Evolutionary conservation across 1,140 invertebrate genomes (phyloP), one percentile per base, ranked within the genome.

Genomic region (Drosophila biarmipes): DNA sequence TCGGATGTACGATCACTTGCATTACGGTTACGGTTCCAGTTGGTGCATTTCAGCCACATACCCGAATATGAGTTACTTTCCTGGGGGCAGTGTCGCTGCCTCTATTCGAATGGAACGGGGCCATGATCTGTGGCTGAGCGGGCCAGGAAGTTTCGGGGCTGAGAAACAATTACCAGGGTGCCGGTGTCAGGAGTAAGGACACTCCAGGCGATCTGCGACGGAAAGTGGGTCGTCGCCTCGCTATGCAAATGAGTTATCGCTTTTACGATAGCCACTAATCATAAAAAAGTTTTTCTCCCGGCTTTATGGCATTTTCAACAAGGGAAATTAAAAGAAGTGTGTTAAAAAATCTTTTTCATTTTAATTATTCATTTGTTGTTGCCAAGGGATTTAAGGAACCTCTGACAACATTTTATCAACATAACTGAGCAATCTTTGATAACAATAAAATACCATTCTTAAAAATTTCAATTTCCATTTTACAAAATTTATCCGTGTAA

Each of bases 1-100:
- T 71, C 67, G 67, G 67, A 71, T 71, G 64, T 69, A 72, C 64
- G 66, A 73, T 55, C 69, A 73, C 72, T 73, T 74, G 51, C 71
- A 73, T 73, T 73, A 61, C 49, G 17, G 29, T 31, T 31, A 31
- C 29, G 29, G 56, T 62, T 73, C 48, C 24, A 73, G 57, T 56
- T 73, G 64, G 72, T 73, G 53, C 37, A 51, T 56, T 56, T 74
- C 37, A 8, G 19, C 24, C 19, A 61, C 52, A 61, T 40, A 40
- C 24, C 58, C 53, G 58, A 58, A 53, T 71, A 73, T 73, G 48
- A 62, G 68, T 73, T 73, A 73, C 68, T 73, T 64, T 63, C 72
- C 72, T 31, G 72, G 59, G 72, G 72, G 72, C 71, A 38, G 45
- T 74, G 24, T 52, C 42, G 45, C 58, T 63, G 57, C 38, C 8